Conservation (phyloP, 2,797 vertebrate species). For the Myripristis jacobus region DNA sequence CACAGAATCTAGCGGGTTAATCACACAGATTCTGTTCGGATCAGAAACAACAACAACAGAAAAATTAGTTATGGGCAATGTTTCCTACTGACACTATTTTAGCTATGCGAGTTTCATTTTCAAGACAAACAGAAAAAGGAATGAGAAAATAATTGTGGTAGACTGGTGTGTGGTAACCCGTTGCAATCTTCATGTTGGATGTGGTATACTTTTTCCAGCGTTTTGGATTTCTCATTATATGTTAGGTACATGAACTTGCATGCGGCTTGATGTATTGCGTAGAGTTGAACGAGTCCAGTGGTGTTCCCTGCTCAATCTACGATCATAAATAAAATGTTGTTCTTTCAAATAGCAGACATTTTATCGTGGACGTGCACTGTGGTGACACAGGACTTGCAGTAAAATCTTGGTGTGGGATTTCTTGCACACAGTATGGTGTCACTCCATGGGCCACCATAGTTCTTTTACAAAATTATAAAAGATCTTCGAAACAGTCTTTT, state of each 20-base stretch:
- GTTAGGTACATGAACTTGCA: constrained; percentile 61
- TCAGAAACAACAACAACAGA: constrained; percentile 48
- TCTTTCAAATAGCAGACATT: constrained; percentile 24
- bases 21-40: constrained; percentile 41
- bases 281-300: constrained; percentile 39
- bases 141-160: constrained; percentile 78
- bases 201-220: constrained; percentile 70
- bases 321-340: constrained; percentile 38
- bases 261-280: constrained; percentile 39
- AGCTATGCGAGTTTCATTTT: constrained; percentile 64
- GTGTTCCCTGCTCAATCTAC: constrained; percentile 36
- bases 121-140: constrained; percentile 79
- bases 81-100: constrained; percentile 76
- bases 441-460: constrained; percentile 12
- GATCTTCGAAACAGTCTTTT: constrained; percentile 5
- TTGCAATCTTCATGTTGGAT: constrained; percentile 69
- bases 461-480: constrained; percentile 32
- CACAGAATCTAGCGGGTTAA: constrained; percentile 32
- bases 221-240: constrained; percentile 75
- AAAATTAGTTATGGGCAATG: constrained; percentile 62
- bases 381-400: constrained; percentile 18
- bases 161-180: constrained; percentile 70
- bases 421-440: background rate
- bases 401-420: constrained; percentile 13
- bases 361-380: constrained; percentile 39